A percentile compares a stretch with the other conserved stretches of the same genome.
These are phyloP conservation scores for Diogma glabrata DNA, from an alignment of 2,888 invertebrate species.

Conservation along the genomic window DNA sequence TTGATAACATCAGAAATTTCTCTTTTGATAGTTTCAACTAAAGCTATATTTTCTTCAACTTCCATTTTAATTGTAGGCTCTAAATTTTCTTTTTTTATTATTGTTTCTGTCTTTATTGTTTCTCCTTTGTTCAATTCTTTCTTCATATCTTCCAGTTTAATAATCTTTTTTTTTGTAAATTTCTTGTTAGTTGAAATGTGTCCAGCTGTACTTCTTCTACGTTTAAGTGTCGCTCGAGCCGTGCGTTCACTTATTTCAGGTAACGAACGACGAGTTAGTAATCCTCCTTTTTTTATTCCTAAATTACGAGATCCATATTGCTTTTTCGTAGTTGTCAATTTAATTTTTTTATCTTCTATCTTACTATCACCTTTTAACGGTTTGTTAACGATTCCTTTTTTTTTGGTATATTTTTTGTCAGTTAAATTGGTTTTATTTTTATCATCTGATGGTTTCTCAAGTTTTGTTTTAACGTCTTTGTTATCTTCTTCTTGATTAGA, in stretches of 20 bases:
- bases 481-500: neutral
- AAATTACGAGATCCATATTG: constrained; percentile 4
- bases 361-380: too few species aligned
- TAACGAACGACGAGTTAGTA: constrained; percentile 2
- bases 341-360: too few species aligned
- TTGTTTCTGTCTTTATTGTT: neutral
- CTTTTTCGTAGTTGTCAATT: neutral
- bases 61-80: too few species aligned
- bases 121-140: neutral
- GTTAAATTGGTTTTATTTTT: too few species aligned
- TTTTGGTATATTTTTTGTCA: too few species aligned
- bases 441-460: neutral
- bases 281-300: neutral
- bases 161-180: neutral
- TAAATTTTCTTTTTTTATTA: neutral
- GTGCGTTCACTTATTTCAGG: neutral
- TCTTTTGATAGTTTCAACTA: too few species aligned
- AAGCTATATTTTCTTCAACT: too few species aligned
- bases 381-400: too few species aligned
- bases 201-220: too few species aligned
- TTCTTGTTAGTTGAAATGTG: constrained; percentile 3
- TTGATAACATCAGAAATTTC: too few species aligned
- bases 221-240: neutral
- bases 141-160: constrained; percentile 4
- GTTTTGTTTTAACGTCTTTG: constrained; percentile 11